Evolutionary conservation across 2,797 vertebrate species (phyloP), one percentile per base, ranked within the genome.

Genomic region (Numenius phaeopus): DNA sequence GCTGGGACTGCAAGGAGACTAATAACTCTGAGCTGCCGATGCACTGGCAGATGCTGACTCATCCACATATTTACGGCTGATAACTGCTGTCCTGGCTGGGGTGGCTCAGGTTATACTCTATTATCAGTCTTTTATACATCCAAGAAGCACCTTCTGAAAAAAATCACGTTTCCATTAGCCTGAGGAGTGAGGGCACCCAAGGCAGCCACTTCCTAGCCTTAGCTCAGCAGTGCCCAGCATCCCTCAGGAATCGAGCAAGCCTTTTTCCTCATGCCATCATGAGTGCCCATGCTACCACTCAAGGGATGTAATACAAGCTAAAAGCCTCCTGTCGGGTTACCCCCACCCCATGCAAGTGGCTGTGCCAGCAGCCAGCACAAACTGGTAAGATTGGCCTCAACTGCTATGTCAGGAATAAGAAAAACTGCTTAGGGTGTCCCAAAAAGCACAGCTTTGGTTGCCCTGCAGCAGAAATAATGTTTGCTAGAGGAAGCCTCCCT

Each of bases 41-140:
- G 1, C 34, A 57, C 37, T 15, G n/a, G 39, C 52, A 94, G 37
- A 44, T 81, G 90, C 94, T 81, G 86, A 94, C 52, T 90, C 94
- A 90, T 66, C 27, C 52, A 71, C 15, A 1, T 62, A 72, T 83
- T 93, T 73, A 92, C 21, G 8, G 49, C 67, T 49, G 42, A 2
- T n/a, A 93, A 70, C 34, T 50, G 79, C 59, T 85, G 50, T n/a
- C 61, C 54, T 14, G 15, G 42, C 47, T 4, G 0, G 39, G 18
- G 24, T 12, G 87, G 69, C 50, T 86, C 67, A 59, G 67, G 47
- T 42, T 66, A 34, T n/a, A 44, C 39, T 37, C 30, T 23, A 24
- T 29, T 32, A 58, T 9, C 57, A 37, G 27, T 17, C 70, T 78
- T 54, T 11, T 27, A 5, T 14, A 71, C 30, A 87, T 44, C 59